These are phyloP conservation scores for Chondrosia reniformis DNA, from an alignment of 37 sponge, comb jelly and placozoan genomes.

Conservation along the genomic window DNA sequence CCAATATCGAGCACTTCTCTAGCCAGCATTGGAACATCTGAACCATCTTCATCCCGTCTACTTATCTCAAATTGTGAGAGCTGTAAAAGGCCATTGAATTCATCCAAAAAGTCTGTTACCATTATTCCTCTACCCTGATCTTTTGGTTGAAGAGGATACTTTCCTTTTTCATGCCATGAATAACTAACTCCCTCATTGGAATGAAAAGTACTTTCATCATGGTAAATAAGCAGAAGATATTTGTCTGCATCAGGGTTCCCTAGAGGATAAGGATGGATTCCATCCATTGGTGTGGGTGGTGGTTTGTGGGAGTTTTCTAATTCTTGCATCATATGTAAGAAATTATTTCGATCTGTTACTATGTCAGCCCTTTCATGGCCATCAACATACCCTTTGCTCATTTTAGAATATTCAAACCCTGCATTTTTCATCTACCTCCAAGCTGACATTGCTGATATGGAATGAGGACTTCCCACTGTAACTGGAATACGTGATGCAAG, in stretches of 20 bases:
- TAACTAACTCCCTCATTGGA: constrained; percentile 24
- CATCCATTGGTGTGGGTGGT: not conserved
- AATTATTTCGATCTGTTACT: not conserved
- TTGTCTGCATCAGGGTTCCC: not conserved
- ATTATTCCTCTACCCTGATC: constrained; percentile 17
- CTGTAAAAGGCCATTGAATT: constrained; percentile 18
- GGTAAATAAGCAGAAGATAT: constrained; percentile 23
- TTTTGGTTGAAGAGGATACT: constrained; percentile 11
- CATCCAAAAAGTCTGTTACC: constrained; percentile 39
- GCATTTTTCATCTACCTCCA: not conserved
- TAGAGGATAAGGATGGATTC: not conserved
- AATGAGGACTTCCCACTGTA: not conserved
- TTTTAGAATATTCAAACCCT: not conserved
- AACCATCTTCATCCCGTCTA: not conserved
- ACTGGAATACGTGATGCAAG: too few species aligned
- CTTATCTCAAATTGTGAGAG: not conserved
- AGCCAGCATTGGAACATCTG: not conserved
- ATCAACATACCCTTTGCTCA: not conserved
- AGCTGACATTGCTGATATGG: not conserved
- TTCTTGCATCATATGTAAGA: not conserved
- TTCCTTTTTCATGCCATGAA: constrained; percentile 25
- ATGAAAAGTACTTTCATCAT: constrained; percentile 32
- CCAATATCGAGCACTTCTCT: constrained; percentile 4
- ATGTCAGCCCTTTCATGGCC: constrained; percentile 2
- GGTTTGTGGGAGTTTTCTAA: not conserved